Evolutionary conservation across 2,113 vertebrate species (phyloP).

Genomic region (Myxocyprinus asiaticus): DNA sequence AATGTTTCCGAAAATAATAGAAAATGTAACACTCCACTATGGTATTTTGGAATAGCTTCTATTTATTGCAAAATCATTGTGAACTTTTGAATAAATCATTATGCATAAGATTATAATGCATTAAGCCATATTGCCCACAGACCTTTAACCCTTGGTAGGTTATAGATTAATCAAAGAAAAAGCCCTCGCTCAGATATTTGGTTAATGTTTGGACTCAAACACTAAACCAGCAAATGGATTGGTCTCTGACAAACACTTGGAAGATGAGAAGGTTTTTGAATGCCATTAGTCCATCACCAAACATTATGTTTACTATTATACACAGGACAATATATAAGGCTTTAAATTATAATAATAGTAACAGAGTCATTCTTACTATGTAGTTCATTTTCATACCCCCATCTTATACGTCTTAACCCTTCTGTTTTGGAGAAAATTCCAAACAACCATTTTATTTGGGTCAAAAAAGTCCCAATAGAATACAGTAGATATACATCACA

Average conservation of each 20-base stretch:
- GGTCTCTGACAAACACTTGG: background rate
- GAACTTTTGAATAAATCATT: constrained; percentile 40
- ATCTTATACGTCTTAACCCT: no score
- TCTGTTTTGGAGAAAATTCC: no score
- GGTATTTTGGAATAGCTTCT: constrained; percentile 18
- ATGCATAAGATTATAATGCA: constrained; percentile 38
- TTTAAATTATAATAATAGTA: no score
- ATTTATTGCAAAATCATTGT: constrained; percentile 36
- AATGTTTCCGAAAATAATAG: background rate
- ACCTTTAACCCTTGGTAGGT: constrained; percentile 33
- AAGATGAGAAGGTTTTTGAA: background rate
- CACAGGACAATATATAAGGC: no score
- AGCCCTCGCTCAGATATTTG: background rate
- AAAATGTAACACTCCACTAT: background rate
- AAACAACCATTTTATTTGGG: no score
- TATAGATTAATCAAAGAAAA: constrained; percentile 38
- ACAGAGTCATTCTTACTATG: no score
- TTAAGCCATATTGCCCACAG: constrained; percentile 7
- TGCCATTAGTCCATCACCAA: background rate
- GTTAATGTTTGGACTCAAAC: background rate
- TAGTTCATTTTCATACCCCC: no score
- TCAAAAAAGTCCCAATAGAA: no score
- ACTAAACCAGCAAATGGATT: background rate
- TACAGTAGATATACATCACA: no score
- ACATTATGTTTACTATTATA: background rate